Base-by-base conservation (phyloP, 2,888 invertebrate species). In the Drosophila setosimentum region DNA sequence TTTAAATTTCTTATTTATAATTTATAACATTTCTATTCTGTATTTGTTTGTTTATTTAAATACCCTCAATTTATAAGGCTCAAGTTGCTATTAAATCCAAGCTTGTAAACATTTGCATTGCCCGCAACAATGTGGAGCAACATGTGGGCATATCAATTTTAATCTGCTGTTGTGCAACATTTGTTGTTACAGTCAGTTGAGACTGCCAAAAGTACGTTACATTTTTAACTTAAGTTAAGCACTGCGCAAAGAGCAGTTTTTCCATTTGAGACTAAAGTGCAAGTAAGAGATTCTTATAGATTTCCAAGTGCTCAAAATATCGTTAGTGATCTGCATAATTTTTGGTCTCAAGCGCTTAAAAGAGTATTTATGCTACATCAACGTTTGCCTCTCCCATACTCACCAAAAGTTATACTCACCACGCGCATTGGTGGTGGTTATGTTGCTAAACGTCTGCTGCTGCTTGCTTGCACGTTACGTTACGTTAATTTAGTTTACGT, bases 401-500 rank as follows among this genome's bases (percentile, higher is more conserved):
- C 66, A 75, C 71, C 71, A 71, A 50, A 3, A 13, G 27, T 27
- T 18, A 29, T 40, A 80, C 24, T 78, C 77, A 78, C 76, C 77
- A 80, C 67, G 21, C 29, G 24, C 8, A 32, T 10, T 37, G 30
- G 16, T 62, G 65, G 57, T 75, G 60, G 50, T 49, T 55, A 55
- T 69, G 65, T 33, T 63, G 73, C 51, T 32, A 57, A 33, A n/a
- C 32, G 70, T 18, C n/a, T 65, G 53, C 10, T 30, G 21, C 48
- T 11, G 61, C 33, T 7, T n/a, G 2, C 6, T 29, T 18, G n/a
- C 29, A 49, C 11, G 37, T 37, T 21, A 16, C 57, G 40, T 59
- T 67, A 80, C 68, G 71, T 80, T 50, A 48, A 29, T 58, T 64
- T 73, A 83, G 83, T 83, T 87, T 68, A 69, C 83, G 83, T 80